Evolutionary conservation across 2,888 invertebrate species (phyloP).

Genomic region (Danaus chrysippus): DNA sequence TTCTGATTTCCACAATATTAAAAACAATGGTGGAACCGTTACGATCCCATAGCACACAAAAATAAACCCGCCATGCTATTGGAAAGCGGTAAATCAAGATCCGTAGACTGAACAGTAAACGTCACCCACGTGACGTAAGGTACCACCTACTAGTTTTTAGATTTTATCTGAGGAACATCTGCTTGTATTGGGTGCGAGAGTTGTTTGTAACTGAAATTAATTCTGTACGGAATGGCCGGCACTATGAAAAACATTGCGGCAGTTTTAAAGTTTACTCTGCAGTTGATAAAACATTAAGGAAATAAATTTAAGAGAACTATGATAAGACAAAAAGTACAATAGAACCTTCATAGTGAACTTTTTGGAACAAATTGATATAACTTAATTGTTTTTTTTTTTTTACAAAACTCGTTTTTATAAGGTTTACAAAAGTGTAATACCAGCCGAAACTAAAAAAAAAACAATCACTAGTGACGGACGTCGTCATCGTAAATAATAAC

Average conservation of each 20-base stretch:
- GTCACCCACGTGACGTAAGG: constrained; percentile 25
- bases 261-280: no score
- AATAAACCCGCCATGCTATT: constrained; percentile 23
- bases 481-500: constrained; percentile 10
- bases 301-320: no score
- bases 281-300: no score
- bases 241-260: no score
- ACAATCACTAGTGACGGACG: constrained; percentile 5
- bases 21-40: not conserved
- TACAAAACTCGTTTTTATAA: no score
- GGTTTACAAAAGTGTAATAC: not conserved
- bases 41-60: constrained; percentile 18
- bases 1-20: not conserved
- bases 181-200: not conserved
- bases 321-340: no score
- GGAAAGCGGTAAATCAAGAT: constrained; percentile 25
- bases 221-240: no score
- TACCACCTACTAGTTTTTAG: constrained; percentile 24
- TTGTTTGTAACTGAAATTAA: not conserved
- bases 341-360: no score
- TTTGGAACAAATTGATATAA: no score
- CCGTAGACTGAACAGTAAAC: constrained; percentile 23
- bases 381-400: no score
- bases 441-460: not conserved
- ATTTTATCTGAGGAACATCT: constrained; percentile 8